These are phyloP conservation scores for Clarias macrocephalus DNA, from an alignment of 2,113 vertebrate genomes.

Conservation along the genomic window DNA sequence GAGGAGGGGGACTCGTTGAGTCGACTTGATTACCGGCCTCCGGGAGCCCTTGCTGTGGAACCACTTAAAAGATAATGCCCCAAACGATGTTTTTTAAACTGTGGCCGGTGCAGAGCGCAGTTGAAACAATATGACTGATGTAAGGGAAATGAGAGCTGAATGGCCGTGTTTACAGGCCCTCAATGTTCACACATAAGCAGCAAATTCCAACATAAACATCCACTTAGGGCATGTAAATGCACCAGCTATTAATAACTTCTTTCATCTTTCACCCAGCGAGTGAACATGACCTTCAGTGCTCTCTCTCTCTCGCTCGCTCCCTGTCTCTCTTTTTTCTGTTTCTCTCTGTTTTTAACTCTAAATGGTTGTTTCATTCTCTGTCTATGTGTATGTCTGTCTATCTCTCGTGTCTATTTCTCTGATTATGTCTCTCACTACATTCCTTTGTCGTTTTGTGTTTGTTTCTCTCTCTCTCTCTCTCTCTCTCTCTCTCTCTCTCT, in stretches of 20 bases:
- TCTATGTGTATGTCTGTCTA: background rate
- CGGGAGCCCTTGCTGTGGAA: constrained; percentile 70
- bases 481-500: background rate
- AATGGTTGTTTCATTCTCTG: too few relatives aligned
- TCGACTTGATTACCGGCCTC: constrained; percentile 70
- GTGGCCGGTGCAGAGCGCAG: constrained; percentile 62
- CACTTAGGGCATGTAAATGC: constrained; percentile 78
- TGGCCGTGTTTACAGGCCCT: constrained; percentile 79
- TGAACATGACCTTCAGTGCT: constrained; percentile 62
- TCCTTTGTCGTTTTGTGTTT: background rate
- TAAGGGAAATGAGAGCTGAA: constrained; percentile 81
- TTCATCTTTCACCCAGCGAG: constrained; percentile 73
- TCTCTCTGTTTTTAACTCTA: background rate
- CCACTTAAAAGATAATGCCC: constrained; percentile 76
- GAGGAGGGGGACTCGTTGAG: constrained; percentile 68
- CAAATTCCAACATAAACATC: constrained; percentile 83
- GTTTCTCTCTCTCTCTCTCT: background rate
- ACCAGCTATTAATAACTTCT: constrained; percentile 79
- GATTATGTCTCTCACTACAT: background rate
- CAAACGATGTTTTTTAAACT: constrained; percentile 74
- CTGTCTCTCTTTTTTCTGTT: background rate
- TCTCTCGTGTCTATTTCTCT: background rate
- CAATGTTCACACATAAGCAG: constrained; percentile 81
- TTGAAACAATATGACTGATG: constrained; percentile 81
- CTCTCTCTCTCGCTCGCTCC: constrained; percentile 22